Base-by-base conservation (phyloP, 1,140 invertebrate species). In the Brachionus asplanchnoidis region DNA sequence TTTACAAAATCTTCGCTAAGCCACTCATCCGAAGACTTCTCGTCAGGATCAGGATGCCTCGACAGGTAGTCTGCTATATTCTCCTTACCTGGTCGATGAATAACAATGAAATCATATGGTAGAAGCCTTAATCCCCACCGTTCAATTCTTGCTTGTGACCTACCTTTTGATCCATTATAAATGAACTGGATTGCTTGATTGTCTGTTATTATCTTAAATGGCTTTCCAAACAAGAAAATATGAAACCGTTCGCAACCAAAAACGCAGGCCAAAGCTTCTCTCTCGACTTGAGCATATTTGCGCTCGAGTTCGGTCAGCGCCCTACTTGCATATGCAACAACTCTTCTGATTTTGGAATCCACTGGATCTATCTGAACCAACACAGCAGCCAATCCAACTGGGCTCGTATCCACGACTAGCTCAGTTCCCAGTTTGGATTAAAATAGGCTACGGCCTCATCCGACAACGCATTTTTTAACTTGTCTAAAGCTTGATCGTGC, bases 261-360 rank as follows among this genome's bases (percentile, higher is more conserved):
- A 9, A 84, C 40, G 9, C 44, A 36, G 0, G 82, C 65, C 20
- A 84, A 42, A 11, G 82, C 87, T 86, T 89, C 87, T 78, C 86
- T 87, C 56, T 89, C 88, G 7, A 88, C 87, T 2, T 85, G 84
- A 6, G 86, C 66, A 73, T 88, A 89, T 40, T 86, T 87, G 44
- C 42, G 68, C 79, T 89, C 88, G 1, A 86, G 14, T n/a, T 42
- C 23, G 9, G 1, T 36, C 3, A 84, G 42, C 0, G 60, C 46
- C 9, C 82, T n/a, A 5, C 87, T 88, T 4, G 86, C 88, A 92
- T 14, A 66, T 1, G 60, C 23, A 23, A 66, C 26, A 11, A 66
- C 23, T 26, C 26, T 66, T 23, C 23, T 66, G 20, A 28, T 66
- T 26, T 66, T 66, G 7, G 20, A 2, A 32, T 66, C 17, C 9